These are phyloP conservation scores for Austrofundulus limnaeus DNA, from an alignment of 2,113 vertebrate genomes.

Conservation along the genomic window DNA sequence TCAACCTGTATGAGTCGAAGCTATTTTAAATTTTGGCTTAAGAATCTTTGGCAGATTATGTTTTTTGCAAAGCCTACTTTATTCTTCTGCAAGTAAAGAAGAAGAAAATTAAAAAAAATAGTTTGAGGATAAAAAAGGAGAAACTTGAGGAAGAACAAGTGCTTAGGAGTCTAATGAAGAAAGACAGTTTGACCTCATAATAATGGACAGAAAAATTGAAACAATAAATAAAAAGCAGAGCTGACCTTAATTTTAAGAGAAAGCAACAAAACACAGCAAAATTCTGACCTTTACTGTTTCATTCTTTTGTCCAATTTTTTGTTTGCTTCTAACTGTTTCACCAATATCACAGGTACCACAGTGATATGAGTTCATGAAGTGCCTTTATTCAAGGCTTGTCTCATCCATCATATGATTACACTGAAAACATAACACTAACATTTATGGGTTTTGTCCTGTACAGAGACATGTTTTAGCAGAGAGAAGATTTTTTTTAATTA, in stretches of 20 bases:
- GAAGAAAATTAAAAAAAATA: constrained; percentile 4
- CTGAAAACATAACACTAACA: neutral
- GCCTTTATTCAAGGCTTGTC: neutral
- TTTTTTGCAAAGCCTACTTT: neutral
- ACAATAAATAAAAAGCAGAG: constrained; percentile 4
- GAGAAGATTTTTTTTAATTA: neutral
- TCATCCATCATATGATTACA: neutral
- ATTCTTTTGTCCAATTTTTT: constrained; percentile 1
- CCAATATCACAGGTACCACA: neutral
- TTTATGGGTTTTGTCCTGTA: neutral
- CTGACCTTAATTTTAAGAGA: constrained; percentile 4
- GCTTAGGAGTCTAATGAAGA: neutral
- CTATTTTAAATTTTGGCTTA: constrained; percentile 2
- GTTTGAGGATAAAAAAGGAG: neutral
- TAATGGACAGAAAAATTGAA: neutral
- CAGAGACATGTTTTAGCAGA: neutral
- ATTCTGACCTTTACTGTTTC: neutral
- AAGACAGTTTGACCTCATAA: constrained; percentile 18
- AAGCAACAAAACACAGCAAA: neutral
- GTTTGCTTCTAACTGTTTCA: neutral
- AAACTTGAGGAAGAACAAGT: neutral
- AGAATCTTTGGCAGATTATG: neutral
- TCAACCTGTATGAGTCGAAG: constrained; percentile 3
- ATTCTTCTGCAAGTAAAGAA: constrained; percentile 2
- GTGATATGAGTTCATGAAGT: neutral